phyloP scores from a whole-genome alignment of 2,888 invertebrate genomes.

The Amphipyra tragopoginis region DNA sequence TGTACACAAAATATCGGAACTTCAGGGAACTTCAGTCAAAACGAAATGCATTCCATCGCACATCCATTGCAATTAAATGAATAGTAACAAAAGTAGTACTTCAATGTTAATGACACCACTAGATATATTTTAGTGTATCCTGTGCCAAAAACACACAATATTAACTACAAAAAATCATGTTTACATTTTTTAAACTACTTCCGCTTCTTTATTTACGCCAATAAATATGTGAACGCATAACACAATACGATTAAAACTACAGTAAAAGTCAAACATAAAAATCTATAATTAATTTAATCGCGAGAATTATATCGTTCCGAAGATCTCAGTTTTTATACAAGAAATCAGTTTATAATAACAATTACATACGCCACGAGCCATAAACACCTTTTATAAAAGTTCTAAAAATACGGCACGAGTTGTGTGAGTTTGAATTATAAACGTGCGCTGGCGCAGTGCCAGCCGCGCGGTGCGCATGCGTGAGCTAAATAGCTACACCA shows the following conservation, averaged over 20 bases:
- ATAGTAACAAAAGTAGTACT: no score
- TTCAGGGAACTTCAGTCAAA: no score
- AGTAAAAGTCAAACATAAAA: constrained; percentile 23
- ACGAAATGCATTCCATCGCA: no score
- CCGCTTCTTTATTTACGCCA: constrained; percentile 14
- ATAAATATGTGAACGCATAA: constrained; percentile 12
- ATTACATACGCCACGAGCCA: constrained; percentile 70
- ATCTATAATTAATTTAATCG: constrained; percentile 20
- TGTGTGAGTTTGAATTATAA: constrained; percentile 85
- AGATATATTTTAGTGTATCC: neutral
- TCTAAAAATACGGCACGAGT: constrained; percentile 84
- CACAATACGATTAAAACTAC: constrained; percentile 20
- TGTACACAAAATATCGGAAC: no score
- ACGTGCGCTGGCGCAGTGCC: constrained; percentile 82
- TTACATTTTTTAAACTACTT: constrained; percentile 15
- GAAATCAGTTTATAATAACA: constrained; percentile 70
- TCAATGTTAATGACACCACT: neutral
- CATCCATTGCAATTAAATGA: no score
- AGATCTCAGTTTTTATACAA: constrained; percentile 41
- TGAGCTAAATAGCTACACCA: constrained; percentile 80
- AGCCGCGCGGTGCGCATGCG: constrained; percentile 76
- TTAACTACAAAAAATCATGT: constrained; percentile 15
- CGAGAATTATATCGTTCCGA: constrained; percentile 13
- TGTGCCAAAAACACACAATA: constrained; percentile 8
- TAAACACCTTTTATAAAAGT: constrained; percentile 86